Percentiles rank a stretch among this genome's conserved stretches.
Evolutionary conservation across 1,140 invertebrate species (phyloP).

Genomic region (Ericerus pela): DNA sequence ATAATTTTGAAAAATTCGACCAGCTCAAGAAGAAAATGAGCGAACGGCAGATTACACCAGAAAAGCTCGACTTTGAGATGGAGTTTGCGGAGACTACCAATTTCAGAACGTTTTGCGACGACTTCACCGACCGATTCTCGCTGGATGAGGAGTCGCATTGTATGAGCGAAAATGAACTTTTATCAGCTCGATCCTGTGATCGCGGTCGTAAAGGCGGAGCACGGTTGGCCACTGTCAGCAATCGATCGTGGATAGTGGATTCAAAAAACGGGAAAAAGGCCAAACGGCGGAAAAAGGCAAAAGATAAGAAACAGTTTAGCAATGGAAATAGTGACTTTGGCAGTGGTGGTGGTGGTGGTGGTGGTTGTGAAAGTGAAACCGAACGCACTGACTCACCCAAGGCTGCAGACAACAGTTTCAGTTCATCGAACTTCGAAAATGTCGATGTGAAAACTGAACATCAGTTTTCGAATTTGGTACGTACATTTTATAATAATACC

Average conservation of each 20-base stretch:
- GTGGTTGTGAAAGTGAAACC: neutral
- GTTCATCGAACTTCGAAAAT: no score
- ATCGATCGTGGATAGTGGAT: conserved; percentile 5
- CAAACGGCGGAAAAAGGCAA: no score
- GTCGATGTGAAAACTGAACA: no score
- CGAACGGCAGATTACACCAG: neutral
- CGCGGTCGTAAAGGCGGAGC: no score
- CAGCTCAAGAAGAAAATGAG: no score
- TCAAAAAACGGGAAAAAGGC: neutral
- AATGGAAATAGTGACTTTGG: neutral
- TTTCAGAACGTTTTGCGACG: neutral
- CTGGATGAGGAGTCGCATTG: neutral
- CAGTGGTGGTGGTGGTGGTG: neutral
- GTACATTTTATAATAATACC: no score
- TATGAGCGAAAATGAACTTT: neutral
- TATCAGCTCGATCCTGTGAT: neutral
- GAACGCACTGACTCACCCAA: no score
- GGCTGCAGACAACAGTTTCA: no score
- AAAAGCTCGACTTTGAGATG: neutral
- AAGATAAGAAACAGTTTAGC: no score
- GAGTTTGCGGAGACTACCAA: neutral
- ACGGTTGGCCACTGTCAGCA: no score
- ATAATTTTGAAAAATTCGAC: no score
- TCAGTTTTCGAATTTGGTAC: no score
- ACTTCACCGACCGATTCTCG: neutral